phyloP scores from a whole-genome alignment of 2,797 vertebrate genomes.

The Pipistrellus pygmaeus region DNA sequence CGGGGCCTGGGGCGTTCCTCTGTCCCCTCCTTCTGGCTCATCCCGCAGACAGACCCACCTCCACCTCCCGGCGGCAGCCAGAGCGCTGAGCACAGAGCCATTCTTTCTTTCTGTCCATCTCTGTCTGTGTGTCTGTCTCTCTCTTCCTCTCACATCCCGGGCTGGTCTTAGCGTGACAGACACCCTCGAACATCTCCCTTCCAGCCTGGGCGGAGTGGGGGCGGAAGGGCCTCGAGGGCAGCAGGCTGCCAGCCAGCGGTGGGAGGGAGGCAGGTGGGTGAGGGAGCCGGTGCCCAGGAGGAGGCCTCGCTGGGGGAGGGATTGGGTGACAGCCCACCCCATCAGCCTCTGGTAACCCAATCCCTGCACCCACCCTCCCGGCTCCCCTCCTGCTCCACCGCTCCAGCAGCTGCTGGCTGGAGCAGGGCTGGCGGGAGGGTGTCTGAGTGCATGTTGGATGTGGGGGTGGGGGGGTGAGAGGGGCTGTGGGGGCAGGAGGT shows the following conservation, averaged over 20 bases:
- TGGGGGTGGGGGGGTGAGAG: neutral
- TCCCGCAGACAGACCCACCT: neutral
- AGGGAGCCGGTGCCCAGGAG: neutral
- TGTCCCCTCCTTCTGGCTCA: neutral
- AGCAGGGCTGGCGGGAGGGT: conserved; percentile 58
- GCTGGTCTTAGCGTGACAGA: conserved; percentile 72
- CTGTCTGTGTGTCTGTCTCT: neutral
- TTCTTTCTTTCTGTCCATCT: neutral
- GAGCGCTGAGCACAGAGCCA: neutral
- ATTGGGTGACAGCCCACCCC: conserved; percentile 81
- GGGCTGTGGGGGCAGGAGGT: conserved; percentile 77
- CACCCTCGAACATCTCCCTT: conserved; percentile 68
- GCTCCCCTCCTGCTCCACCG: too few relatives aligned
- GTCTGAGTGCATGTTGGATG: neutral
- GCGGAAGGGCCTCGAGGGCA: conserved; percentile 64
- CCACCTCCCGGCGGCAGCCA: neutral
- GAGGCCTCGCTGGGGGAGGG: conserved; percentile 54
- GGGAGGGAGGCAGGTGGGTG: conserved; percentile 69
- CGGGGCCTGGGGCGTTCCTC: conserved; percentile 50
- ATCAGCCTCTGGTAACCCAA: conserved; percentile 73
- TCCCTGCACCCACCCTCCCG: conserved; percentile 57
- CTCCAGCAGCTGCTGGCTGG: conserved; percentile 78
- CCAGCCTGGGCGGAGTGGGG: conserved; percentile 48
- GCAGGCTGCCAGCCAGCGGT: conserved; percentile 70
- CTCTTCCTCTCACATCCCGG: neutral